Conservation (phyloP, 2,888 invertebrate genomes). For the Choreutis nemorana region DNA sequence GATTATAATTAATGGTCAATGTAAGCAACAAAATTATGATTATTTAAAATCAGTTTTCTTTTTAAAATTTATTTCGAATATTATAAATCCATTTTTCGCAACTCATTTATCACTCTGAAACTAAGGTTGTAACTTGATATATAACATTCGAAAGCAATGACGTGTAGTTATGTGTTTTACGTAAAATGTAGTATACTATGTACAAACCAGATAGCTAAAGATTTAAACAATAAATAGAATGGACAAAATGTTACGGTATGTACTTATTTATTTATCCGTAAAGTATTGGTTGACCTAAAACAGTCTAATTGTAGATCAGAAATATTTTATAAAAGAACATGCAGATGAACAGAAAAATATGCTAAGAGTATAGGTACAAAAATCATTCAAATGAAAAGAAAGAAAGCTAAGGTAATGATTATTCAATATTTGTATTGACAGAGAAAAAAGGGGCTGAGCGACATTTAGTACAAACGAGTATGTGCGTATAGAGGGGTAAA, state of each 20-base stretch:
- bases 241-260: too few species aligned
- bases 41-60: too few species aligned
- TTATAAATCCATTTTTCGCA: conserved; percentile 24
- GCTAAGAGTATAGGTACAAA: neutral
- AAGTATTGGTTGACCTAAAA: conserved; percentile 3
- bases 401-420: conserved; percentile 35
- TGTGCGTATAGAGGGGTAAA: too few species aligned
- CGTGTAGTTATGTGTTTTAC: conserved; percentile 60
- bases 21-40: too few species aligned
- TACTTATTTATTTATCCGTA: conserved; percentile 16
- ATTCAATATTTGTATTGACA: conserved; percentile 42
- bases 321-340: too few species aligned
- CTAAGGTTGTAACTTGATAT: conserved; percentile 63
- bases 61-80: conserved; percentile 13
- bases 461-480: too few species aligned
- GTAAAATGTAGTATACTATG: conserved; percentile 55
- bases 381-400: conserved; percentile 32
- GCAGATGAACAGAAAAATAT: neutral
- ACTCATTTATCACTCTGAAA: conserved; percentile 49
- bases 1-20: too few species aligned
- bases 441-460: conserved; percentile 26
- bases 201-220: conserved; percentile 56
- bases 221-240: conserved; percentile 53
- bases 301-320: too few species aligned
- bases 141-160: conserved; percentile 46